Evolutionary conservation across 2,113 vertebrate species (phyloP), one percentile per base, ranked within the genome.

Genomic region (Isichthys henryi): DNA sequence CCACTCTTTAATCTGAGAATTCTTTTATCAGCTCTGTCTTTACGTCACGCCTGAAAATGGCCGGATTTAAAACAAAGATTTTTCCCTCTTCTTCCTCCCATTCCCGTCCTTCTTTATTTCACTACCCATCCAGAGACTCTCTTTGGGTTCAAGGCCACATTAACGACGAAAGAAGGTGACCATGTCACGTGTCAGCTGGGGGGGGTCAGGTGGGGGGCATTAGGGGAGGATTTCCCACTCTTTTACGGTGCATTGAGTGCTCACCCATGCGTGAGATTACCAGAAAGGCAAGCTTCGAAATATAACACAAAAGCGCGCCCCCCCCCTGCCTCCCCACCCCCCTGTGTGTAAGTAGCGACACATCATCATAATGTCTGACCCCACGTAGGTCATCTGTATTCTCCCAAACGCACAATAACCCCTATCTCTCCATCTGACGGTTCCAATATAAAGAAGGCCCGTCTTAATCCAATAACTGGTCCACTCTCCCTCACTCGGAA

Each of bases 251-350:
- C 88, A 92, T 92, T 92, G 91, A 91, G 92, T 49, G 89, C 89
- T 90, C 88, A 91, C 50, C 77, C 90, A 66, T 83, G 91, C 91
- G 89, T 92, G 92, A 93, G 93, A 93, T 93, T 93, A 93, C 92
- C 48, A 91, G 89, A 92, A 88, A 90, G 86, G 84, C 89, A 89
- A 91, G 90, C 84, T 91, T 91, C 88, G 80, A 90, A 91, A 91
- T 90, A 91, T 85, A 89, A 58, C 90, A 89, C 88, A 86, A 91
- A 88, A 92, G 45, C 58, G 88, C 5, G 5, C 52, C 52, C 52
- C 43, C 43, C 0, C 43, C 43, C 17, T n/a, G n/a, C n/a, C 52
- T 0, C 17, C 17, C 1, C 86, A 49, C 52, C 49, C 53, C 13
- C 23, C 62, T 31, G 53, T 19, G 45, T 39, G 49, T 88, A 66